A percentile compares a stretch with the other conserved stretches of the same genome.
These are phyloP conservation scores for Ficedula albicollis DNA, from an alignment of 2,797 vertebrate species.

Conservation along the genomic window DNA sequence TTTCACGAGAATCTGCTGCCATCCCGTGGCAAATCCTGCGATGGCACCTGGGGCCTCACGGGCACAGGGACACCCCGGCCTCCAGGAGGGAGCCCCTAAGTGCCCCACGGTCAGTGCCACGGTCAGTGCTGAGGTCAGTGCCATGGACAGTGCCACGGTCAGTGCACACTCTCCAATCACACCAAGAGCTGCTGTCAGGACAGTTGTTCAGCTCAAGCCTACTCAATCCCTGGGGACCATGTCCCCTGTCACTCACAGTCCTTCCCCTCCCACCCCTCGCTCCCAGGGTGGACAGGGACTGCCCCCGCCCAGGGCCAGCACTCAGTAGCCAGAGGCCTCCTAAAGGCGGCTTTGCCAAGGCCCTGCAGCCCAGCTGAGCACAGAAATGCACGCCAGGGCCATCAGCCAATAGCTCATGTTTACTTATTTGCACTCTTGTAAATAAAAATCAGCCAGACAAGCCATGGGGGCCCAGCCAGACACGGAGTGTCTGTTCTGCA, in stretches of 20 bases:
- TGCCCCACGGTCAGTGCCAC: background rate
- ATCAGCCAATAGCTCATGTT: background rate
- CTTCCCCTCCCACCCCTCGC: fast-evolving
- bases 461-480: background rate
- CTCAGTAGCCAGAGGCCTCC: background rate
- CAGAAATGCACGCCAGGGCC: background rate
- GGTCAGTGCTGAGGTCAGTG: background rate
- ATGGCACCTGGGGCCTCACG: background rate
- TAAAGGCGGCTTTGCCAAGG: background rate
- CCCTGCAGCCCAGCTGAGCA: slow-evolving; percentile 4
- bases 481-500: background rate
- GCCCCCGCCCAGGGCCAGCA: background rate
- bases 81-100: background rate
- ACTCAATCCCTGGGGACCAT: background rate
- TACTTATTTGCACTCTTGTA: background rate
- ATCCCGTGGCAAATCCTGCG: background rate
- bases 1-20: slow-evolving; percentile 29
- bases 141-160: too few species aligned
- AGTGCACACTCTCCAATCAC: background rate
- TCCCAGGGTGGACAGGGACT: background rate
- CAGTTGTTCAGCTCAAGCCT: background rate
- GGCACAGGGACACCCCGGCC: background rate
- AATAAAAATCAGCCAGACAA: background rate
- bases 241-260: background rate
- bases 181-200: fast-evolving